Conservation (phyloP, 2,113 vertebrate species). For the pig (Sus scrofa) region T2T-Sscrofa CM000827.6:50840001-50840500, state of each 20-base stretch:
- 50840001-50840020: background rate
- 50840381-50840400: background rate
- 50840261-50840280: background rate
- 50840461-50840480: background rate
- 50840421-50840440: background rate
- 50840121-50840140: background rate
- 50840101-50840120: background rate
- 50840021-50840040: constrained; percentile 21
- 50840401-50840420: constrained; percentile 53
- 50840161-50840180: background rate
- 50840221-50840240: background rate
- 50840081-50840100: background rate
- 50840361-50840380: constrained; percentile 39
- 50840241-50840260: background rate
- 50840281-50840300: constrained; percentile 38
- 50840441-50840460: background rate
- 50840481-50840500: constrained; percentile 36
- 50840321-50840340: constrained; percentile 54
- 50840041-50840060: background rate
- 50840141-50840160: background rate
- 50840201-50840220: background rate
- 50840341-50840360: constrained; percentile 49
- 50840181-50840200: constrained; percentile 10
- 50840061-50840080: background rate
- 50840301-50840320: constrained; percentile 53